phyloP scores from a whole-genome alignment of 2,888 invertebrate species.

The Chironomus riparius region DNA sequence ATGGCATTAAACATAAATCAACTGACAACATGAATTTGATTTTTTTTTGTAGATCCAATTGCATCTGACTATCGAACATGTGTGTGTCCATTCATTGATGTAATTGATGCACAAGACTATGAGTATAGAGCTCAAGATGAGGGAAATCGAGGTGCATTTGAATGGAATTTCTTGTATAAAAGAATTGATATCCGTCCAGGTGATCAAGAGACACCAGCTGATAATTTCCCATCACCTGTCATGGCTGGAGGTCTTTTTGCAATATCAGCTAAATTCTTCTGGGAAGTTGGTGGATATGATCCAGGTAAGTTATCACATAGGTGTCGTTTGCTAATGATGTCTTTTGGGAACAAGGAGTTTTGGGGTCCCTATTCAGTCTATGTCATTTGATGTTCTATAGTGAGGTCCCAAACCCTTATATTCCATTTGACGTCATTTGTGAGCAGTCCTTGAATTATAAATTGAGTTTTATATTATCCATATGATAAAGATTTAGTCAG shows the following conservation, averaged over 20 bases:
- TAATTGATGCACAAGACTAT: constrained; percentile 55
- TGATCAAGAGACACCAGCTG: constrained; percentile 14
- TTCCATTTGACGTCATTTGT: too few species aligned
- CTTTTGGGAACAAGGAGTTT: too few species aligned
- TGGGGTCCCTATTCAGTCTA: too few species aligned
- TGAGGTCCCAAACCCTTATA: too few species aligned
- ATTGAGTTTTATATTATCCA: too few species aligned
- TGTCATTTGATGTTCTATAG: too few species aligned
- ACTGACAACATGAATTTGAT: neutral
- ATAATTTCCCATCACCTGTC: constrained; percentile 37
- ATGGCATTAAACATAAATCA: too few species aligned
- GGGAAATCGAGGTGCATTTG: constrained; percentile 3
- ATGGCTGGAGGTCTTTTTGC: constrained; percentile 98
- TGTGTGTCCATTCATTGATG: constrained; percentile 90
- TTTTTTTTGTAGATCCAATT: constrained; percentile 58
- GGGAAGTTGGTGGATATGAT: constrained; percentile 93
- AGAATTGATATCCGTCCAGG: constrained; percentile 9
- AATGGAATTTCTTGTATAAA: constrained; percentile 11
- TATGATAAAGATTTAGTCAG: too few species aligned
- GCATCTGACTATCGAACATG: constrained; percentile 73
- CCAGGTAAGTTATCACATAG: constrained; percentile 42
- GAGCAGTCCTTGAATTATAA: too few species aligned
- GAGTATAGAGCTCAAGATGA: constrained; percentile 18
- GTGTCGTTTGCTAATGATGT: too few species aligned
- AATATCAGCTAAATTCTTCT: constrained; percentile 82